Base-by-base conservation (phyloP, 2,888 invertebrate species). In the Julus scandinavius region DNA sequence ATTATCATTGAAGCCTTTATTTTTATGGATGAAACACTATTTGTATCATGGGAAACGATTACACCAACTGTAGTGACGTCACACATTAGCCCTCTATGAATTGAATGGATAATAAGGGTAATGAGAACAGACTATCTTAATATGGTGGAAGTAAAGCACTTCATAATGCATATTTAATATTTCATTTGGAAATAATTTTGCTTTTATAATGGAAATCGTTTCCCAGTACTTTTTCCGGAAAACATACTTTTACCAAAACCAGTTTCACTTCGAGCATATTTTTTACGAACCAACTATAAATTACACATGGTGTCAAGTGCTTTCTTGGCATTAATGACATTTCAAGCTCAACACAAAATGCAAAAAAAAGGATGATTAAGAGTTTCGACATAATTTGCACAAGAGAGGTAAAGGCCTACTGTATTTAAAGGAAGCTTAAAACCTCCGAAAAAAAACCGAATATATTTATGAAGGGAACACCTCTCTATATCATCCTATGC, bases 321-420 rank as follows among this genome's bases (percentile, higher is more conserved):
- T 63, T 63, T 63, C 2, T 4, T 63, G 63, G n/a, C 17, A n/a
- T 63, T 63, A 63, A 63, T 63, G 63, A 63, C 63, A 63, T 63
- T 63, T 63, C 63, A n/a, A 63, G 63, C 63, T 63, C 63, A n/a
- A 63, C 63, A 63, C 63, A n/a, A 63, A n/a, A 17, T 54, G 13
- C n/a, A n/a, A 7, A 63, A 63, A n/a, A 63, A 63, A 63, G n/a
- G 63, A n/a, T 63, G 63, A 63, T 63, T 63, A 63, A 63, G 63
- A 63, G 63, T 4, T n/a, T 63, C 63, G 63, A n/a, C 63, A n/a
- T n/a, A 63, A 63, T 63, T 63, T 63, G 63, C 63, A n/a, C 63
- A 5, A n/a, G 54, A 9, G 63, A 63, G 63, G 63, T 63, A 63
- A 63, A 20, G 63, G n/a, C 63, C 63, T 63, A 63, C n/a, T n/a